phyloP scores from a whole-genome alignment of 2,888 invertebrate species.

The Yponomeuta sedellus region DNA sequence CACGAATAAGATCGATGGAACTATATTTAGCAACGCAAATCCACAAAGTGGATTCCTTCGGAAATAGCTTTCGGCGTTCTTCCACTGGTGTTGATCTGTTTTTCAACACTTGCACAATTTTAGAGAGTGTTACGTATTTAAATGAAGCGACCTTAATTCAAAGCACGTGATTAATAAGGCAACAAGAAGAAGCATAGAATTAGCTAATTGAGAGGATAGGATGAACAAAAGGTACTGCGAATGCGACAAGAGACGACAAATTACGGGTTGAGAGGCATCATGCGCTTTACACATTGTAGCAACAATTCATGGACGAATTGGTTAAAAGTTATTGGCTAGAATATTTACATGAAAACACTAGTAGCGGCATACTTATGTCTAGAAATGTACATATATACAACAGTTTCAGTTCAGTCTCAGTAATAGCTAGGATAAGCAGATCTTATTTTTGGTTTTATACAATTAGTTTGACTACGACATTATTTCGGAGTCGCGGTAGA shows the following conservation, averaged over 20 bases:
- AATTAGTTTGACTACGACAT: too few relatives aligned
- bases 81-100: constrained; percentile 31
- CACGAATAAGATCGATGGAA: constrained; percentile 66
- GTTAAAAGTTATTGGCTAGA: background rate
- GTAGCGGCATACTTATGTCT: background rate
- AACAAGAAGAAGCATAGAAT: too few relatives aligned
- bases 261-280: background rate
- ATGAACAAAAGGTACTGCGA: too few relatives aligned
- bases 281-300: background rate
- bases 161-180: too few relatives aligned
- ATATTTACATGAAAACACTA: background rate
- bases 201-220: too few relatives aligned
- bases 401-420: too few relatives aligned
- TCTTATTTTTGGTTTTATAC: too few relatives aligned
- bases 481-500: too few relatives aligned
- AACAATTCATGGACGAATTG: background rate
- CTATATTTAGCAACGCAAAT: constrained; percentile 68
- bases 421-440: too few relatives aligned
- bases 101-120: constrained; percentile 28
- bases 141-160: background rate
- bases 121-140: background rate
- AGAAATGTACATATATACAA: too few relatives aligned
- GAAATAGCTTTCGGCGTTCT: constrained; percentile 53
- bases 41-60: constrained; percentile 66
- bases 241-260: background rate